Evolutionary conservation across 2,113 vertebrate genomes (phyloP), one percentile per base, ranked within the genome.

Genomic region (Mirounga angustirostris): DNA sequence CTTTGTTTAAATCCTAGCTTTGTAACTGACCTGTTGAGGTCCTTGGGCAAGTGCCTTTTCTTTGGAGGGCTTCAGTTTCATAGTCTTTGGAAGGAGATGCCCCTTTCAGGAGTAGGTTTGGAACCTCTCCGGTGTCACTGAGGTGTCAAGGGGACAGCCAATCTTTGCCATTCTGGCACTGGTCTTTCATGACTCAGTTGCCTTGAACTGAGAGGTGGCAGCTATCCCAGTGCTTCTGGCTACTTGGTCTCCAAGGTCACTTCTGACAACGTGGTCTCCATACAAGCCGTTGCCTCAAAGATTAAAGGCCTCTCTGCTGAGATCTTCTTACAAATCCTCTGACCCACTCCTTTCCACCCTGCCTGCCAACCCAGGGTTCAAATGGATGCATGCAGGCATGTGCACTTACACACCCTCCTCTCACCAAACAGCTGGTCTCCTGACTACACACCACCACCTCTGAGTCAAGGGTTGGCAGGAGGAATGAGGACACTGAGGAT

Each of bases 241-340:
- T 36, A 7, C 92, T 92, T 79, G 56, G 81, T 59, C 61, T 95
- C 79, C 58, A 74, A 92, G 83, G 90, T 80, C 84, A 40, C 69
- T 61, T 78, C 8, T 80, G 78, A 89, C 83, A 79, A 33, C 14
- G 1, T 58, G 50, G 79, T 36, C 84, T 85, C 83, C 52, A 15
- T 18, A 54, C 12, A 79, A 58, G 59, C 90, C 92, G 83, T 89
- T 96, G 92, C 67, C 61, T 69, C 71, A 78, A 80, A 87, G 96
- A 96, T 97, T 46, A 94, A 97, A 95, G 94, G 24, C 80, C 84
- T 94, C 69, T 54, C 84, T 90, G 83, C 63, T 95, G 83, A 71
- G 94, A 86, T 97, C 96, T 92, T 82, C 92, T 98, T 95, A 93
- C 91, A 96, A 21, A 96, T 67, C 73, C 90, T 94, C 83, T 91